These are phyloP conservation scores for Lepidochitona cinerea DNA, from an alignment of 2,888 invertebrate genomes.

Conservation along the genomic window DNA sequence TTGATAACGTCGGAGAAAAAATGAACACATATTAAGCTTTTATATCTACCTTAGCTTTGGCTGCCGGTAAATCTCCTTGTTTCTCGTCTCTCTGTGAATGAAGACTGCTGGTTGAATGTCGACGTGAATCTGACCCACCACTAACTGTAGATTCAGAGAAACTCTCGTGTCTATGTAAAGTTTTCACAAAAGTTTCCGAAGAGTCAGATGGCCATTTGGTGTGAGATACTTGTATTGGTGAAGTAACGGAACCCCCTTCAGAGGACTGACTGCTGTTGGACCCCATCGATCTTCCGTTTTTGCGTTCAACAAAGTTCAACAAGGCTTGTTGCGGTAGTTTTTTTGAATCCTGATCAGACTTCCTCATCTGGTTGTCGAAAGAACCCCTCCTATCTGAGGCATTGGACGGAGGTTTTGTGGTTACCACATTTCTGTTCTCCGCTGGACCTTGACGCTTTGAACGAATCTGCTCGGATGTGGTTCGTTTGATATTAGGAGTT, in stretches of 20 bases:
- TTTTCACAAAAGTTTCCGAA: background rate
- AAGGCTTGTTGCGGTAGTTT: slow-evolving; percentile 88
- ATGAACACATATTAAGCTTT: no score
- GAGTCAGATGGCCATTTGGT: background rate
- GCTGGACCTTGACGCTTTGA: slow-evolving; percentile 2
- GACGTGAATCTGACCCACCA: background rate
- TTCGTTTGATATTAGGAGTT: slow-evolving; percentile 36
- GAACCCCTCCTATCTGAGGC: background rate
- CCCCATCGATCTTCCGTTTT: slow-evolving; percentile 62
- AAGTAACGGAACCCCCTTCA: background rate
- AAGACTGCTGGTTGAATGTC: background rate
- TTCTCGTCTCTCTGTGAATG: background rate
- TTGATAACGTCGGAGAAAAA: no score
- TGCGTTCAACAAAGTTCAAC: slow-evolving; percentile 84
- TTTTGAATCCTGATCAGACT: slow-evolving; percentile 80
- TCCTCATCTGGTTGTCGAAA: background rate
- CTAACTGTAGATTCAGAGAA: background rate
- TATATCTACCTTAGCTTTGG: no score
- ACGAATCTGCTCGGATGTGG: slow-evolving; percentile 50
- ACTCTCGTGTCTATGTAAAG: background rate
- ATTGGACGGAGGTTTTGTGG: background rate
- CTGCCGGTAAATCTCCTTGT: background rate
- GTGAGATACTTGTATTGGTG: background rate
- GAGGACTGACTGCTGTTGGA: slow-evolving; percentile 1
- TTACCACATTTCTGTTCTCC: background rate